Percentiles rank a stretch among this genome's conserved stretches.
Conservation (phyloP, 2,888 invertebrate species). For the Physocephala rufipes region DNA sequence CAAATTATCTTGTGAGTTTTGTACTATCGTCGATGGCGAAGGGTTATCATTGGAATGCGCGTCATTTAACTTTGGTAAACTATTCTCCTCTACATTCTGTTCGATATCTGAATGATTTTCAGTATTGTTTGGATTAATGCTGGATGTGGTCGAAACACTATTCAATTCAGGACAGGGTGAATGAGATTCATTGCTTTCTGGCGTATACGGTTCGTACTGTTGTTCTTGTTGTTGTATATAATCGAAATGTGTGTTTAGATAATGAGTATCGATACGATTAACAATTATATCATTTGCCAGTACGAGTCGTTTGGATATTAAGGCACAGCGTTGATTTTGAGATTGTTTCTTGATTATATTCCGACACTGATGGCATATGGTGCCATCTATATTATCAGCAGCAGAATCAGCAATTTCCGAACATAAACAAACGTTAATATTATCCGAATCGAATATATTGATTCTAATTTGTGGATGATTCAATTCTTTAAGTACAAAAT, state of each 20-base stretch:
- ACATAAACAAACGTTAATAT: slow-evolving; percentile 61
- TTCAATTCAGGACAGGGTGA: slow-evolving; percentile 71
- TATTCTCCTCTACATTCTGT: slow-evolving; percentile 36
- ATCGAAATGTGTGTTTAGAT: slow-evolving; percentile 62
- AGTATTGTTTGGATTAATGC: slow-evolving; percentile 50
- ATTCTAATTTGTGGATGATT: slow-evolving; percentile 57
- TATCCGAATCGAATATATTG: slow-evolving; percentile 69
- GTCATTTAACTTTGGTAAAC: not conserved
- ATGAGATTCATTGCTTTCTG: slow-evolving; percentile 82
- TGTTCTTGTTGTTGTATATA: slow-evolving; percentile 62
- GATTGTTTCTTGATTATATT: slow-evolving; percentile 60
- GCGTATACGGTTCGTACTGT: slow-evolving; percentile 85
- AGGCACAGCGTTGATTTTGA: slow-evolving; percentile 55
- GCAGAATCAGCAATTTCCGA: slow-evolving; percentile 47
- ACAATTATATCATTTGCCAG: slow-evolving; percentile 66
- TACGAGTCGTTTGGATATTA: slow-evolving; percentile 59
- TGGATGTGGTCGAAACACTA: slow-evolving; percentile 50
- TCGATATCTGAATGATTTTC: slow-evolving; percentile 30
- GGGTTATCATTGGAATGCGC: not conserved
- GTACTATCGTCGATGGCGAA: slow-evolving; percentile 23
- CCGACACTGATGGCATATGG: slow-evolving; percentile 58
- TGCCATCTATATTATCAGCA: slow-evolving; percentile 33
- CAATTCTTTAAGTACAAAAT: slow-evolving; percentile 18
- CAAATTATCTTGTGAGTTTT: not conserved
- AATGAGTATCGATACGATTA: slow-evolving; percentile 69